Evolutionary conservation across 2,113 vertebrate species (phyloP).

Genomic region (Eptesicus fuscus): DNA sequence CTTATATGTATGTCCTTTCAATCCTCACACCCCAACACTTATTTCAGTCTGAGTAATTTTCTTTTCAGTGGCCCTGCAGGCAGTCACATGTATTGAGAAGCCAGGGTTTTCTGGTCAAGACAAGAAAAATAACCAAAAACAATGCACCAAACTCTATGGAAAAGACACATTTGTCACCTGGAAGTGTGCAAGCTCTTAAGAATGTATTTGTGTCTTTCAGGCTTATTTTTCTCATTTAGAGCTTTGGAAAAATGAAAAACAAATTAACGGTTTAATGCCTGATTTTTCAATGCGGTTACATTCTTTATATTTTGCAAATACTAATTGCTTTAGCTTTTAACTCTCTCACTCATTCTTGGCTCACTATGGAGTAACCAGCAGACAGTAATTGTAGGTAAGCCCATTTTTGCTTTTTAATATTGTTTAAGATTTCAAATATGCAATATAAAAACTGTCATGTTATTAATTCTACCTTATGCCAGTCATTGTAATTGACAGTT

Average conservation of each 20-base stretch:
- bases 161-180: not conserved
- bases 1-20: not conserved
- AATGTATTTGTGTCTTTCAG: not conserved
- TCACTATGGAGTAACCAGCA: not conserved
- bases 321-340: not conserved
- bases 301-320: not conserved
- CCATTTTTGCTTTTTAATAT: not conserved
- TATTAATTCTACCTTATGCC: not conserved
- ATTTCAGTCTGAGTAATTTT: not conserved
- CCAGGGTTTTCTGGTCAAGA: not conserved
- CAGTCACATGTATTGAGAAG: not conserved
- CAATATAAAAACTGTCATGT: not conserved
- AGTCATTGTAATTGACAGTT: not conserved
- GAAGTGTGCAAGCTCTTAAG: not conserved
- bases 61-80: not conserved
- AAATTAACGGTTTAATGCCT: not conserved
- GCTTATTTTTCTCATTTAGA: not conserved
- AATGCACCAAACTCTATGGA: not conserved
- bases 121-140: not conserved
- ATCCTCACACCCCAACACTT: rapidly evolving
- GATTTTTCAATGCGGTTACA: not conserved
- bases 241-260: not conserved
- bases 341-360: not conserved
- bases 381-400: not conserved
- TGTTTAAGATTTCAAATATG: not conserved